Evolutionary conservation across 2,113 vertebrate genomes (phyloP).

Genomic region (Baryphthengus martii): DNA sequence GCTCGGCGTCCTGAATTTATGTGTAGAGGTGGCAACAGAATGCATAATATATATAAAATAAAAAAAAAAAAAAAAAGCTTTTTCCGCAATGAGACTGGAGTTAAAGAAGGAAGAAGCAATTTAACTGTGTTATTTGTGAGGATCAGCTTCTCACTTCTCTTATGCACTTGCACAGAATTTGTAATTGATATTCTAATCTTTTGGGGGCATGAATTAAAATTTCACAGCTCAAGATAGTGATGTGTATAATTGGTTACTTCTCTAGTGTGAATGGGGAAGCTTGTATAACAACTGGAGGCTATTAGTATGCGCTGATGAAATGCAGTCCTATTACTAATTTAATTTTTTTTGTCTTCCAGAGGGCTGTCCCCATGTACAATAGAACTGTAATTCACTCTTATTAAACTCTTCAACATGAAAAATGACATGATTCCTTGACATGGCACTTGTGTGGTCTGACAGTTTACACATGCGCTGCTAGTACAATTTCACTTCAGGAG

Average conservation of each 20-base stretch:
- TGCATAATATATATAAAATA: neutral
- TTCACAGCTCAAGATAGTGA: neutral
- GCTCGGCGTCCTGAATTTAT: neutral
- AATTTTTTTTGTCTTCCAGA: neutral
- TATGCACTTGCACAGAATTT: neutral
- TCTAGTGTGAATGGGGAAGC: neutral
- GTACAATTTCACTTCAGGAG: neutral
- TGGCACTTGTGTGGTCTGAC: neutral
- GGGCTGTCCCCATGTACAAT: neutral
- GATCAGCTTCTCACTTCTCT: neutral
- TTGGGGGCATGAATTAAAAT: neutral
- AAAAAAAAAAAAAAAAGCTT: too few species aligned
- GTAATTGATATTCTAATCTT: neutral
- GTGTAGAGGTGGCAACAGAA: slow-evolving; percentile 24
- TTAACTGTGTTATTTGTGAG: neutral
- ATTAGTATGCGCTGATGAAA: neutral
- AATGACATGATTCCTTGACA: neutral
- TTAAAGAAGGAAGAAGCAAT: neutral
- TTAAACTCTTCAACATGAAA: neutral
- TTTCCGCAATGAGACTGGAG: neutral
- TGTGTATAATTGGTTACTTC: neutral
- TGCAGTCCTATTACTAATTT: neutral
- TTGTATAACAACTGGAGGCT: neutral
- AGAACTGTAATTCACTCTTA: neutral
- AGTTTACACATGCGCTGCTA: rapidly evolving